Evolutionary conservation across 2,113 vertebrate species (phyloP), one percentile per base, ranked within the genome.

Genomic region (Xyrauchen texanus): DNA sequence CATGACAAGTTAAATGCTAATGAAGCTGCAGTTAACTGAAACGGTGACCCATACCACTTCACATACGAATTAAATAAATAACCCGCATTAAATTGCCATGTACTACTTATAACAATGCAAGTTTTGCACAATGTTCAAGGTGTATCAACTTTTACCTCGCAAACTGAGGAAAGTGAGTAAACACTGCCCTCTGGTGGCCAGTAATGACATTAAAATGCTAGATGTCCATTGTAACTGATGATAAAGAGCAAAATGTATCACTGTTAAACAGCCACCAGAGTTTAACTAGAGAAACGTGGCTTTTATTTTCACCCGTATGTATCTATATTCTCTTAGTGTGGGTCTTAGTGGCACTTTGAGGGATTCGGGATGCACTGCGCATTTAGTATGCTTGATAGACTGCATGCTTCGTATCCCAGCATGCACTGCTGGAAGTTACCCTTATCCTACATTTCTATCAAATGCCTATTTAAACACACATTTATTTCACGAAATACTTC

Each of bases 151-250:
- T 34, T 34, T 34, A 34, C 21, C 21, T 34, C 21, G 3, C 21
- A 34, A 34, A 34, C 21, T 34, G 21, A 34, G 21, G 21, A 49
- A 49, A 7, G 8, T 16, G 44, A 10, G 4, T 47, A 5, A 64
- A 79, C n/a, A 47, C 42, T 10, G 51, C 61, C 68, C 49, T 15
- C 74, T 66, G 8, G 51, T 66, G 74, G 63, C 1, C 63, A 11
- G 53, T 58, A 58, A 10, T 67, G 64, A 57, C 45, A 58, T 47
- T 9, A 34, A 12, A 57, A 47, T 10, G 8, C 8, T 2, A 4
- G 4, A 7, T 21, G 4, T 3, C n/a, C 7, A 11, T 21, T 7
- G 12, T 11, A 16, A 3, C 11, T 9, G 8, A 45, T 16, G 45
- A 78, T 49, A 34, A 49, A 62, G 8, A 4, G 7, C 15, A 9